Evolutionary conservation across 2,888 invertebrate species (phyloP).

Genomic region (Alcis repandata): DNA sequence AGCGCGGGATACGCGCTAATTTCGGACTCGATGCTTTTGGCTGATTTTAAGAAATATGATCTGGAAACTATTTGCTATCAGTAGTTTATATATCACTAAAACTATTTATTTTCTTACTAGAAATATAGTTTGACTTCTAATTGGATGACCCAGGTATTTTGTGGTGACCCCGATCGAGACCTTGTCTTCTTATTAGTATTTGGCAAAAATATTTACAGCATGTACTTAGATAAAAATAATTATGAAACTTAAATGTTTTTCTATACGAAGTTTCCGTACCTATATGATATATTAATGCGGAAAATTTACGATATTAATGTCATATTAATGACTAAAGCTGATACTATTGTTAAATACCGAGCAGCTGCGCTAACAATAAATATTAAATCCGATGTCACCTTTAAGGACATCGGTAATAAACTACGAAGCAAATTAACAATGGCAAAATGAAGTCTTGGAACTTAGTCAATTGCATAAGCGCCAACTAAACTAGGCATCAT

Average conservation of each 20-base stretch:
- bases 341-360: constrained; percentile 17
- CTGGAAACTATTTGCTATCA: constrained; percentile 45
- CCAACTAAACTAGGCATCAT: constrained; percentile 57
- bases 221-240: constrained; percentile 2
- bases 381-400: constrained; percentile 32
- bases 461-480: constrained; percentile 77
- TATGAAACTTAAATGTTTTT: constrained; percentile 9
- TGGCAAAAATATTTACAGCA: background rate
- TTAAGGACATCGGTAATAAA: constrained; percentile 29
- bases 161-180: constrained; percentile 29
- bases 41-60: constrained; percentile 68
- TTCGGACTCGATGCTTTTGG: constrained; percentile 68
- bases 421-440: constrained; percentile 16
- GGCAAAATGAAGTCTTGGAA: constrained; percentile 54
- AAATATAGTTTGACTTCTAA: constrained; percentile 12
- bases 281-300: constrained; percentile 7
- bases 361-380: constrained; percentile 34
- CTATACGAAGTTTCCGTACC: constrained; percentile 4
- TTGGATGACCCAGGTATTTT: constrained; percentile 27
- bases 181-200: constrained; percentile 11
- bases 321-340: constrained; percentile 18
- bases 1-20: constrained; percentile 77
- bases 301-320: constrained; percentile 11
- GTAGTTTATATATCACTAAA: constrained; percentile 3
- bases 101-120: constrained; percentile 32